Evolutionary conservation across 2,113 vertebrate species (phyloP), one percentile per base, ranked within the genome.

Genomic region (Brachypodius melanocephalos): DNA sequence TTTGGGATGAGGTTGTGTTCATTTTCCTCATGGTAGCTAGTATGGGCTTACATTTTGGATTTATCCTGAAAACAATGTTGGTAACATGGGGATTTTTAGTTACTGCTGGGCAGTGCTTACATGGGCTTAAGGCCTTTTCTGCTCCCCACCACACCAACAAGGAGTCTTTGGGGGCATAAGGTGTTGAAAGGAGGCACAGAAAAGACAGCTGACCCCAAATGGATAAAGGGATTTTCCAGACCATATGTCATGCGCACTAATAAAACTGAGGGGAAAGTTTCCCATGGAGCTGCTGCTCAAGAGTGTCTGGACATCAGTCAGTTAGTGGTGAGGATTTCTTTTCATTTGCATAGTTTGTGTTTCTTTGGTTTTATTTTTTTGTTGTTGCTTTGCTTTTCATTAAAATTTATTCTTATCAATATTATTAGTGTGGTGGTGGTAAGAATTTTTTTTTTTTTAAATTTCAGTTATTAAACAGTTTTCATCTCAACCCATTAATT

Each of bases 61-160:
- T 49, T 54, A 17, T 48, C 62, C 22, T 38, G 28, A 25, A 71
- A 76, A 24, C 8, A 31, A 4, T 8, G 17, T 26, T 52, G 38
- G 20, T 15, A 25, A 15, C 11, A 14, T 0, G 0, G 13, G 25
- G 20, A 42, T 3, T 36, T 43, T 48, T 14, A 45, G 1, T 42
- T 69, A 9, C 22, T 52, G 3, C 17, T 26, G 21, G 32, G 21
- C n/a, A 80, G 17, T 2, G 13, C 21, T 63, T 8, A 8, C 13
- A 58, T 13, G 34, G 54, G 13, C 7, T 32, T 14, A 42, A 42
- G 51, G 6, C 16, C 8, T 69, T 74, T 69, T 65, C 55, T 42
- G 18, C n/a, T 32, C 12, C 5, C 10, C 19, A 31, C 2, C 6
- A 8, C 14, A 19, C 10, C 18, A 59, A 18, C 0, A 1, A 48